Conservation (phyloP, 2,113 vertebrate species). For the Noturus placidus region DNA sequence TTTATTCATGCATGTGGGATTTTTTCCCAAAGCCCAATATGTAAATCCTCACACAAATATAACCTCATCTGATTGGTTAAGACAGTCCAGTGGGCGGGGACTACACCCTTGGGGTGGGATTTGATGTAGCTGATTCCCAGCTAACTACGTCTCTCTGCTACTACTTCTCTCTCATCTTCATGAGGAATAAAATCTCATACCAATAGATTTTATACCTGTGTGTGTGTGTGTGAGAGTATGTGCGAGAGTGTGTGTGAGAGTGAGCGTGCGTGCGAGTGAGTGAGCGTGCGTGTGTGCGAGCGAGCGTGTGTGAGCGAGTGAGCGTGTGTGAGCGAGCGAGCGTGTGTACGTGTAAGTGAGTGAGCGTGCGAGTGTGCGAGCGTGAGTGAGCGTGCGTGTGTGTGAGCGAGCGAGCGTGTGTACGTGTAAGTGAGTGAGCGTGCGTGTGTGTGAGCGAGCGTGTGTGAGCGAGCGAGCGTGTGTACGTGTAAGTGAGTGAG, state of each 20-base stretch:
- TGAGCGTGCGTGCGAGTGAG: constrained; percentile 9
- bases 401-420: constrained; percentile 16
- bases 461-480: too few species aligned
- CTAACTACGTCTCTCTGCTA: background rate
- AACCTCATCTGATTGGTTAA: background rate
- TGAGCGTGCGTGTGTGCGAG: background rate
- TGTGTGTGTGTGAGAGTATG: background rate
- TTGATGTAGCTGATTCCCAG: background rate
- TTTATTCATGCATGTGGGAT: background rate
- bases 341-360: too few species aligned
- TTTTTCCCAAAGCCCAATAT: background rate
- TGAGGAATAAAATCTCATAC: background rate
- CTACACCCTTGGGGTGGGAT: background rate
- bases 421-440: constrained; percentile 4
- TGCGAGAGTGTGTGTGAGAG: background rate
- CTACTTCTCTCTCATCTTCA: background rate
- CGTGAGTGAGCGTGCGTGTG: too few species aligned
- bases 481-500: too few species aligned
- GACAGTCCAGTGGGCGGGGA: background rate
- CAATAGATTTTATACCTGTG: background rate
- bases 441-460: background rate
- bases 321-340: background rate
- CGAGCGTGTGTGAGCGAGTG: background rate
- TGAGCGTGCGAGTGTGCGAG: too few species aligned
- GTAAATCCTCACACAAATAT: background rate